Evolutionary conservation across 1,140 invertebrate species (phyloP), one percentile per base, ranked within the genome.

Genomic region (Zaprionus taronus): DNA sequence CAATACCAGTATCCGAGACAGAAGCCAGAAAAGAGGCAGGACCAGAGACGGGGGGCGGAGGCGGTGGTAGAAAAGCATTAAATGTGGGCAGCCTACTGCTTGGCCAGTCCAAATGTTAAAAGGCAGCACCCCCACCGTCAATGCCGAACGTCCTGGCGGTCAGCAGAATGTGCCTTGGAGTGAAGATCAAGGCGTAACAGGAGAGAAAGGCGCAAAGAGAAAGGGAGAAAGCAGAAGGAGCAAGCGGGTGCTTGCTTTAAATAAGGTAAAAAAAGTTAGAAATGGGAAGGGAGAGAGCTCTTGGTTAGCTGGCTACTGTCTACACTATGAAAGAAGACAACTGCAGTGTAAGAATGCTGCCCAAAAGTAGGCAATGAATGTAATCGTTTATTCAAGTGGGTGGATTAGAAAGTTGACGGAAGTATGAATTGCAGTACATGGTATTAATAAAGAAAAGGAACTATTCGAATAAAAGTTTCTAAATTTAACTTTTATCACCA

Each of bases 261-360:
- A 26, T 56, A 28, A 56, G 53, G 24, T 31, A 56, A 15, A 17
- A 9, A 3, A 17, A 2, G 2, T 15, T n/a, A 5, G 38, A n/a
- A 41, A 7, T 7, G 15, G n/a, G 41, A 7, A 44, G 41, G 2
- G 6, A n/a, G 5, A 15, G 15, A 6, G 7, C 28, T 31, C 28
- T 41, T n/a, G 14, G 38, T 41, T 41, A 41, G 12, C 41, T n/a
- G 61, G 41, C 9, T 28, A 44, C 66, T 75, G 66, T 68, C 67
- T 66, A 63, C 70, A 60, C 72, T 87, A 80, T 86, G 80, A 86
- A 86, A 80, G 80, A 72, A 76, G 67, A 72, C 69, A 65, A 75
- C 63, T 83, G 83, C 80, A 87, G 38, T 53, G 72, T 28, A 63
- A 47, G 63, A 56, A 60, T 56, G 31, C 20, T 15, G 62, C 57